Base-by-base conservation (phyloP, 1,140 invertebrate genomes). In the Drosophila trapezifrons region DNA sequence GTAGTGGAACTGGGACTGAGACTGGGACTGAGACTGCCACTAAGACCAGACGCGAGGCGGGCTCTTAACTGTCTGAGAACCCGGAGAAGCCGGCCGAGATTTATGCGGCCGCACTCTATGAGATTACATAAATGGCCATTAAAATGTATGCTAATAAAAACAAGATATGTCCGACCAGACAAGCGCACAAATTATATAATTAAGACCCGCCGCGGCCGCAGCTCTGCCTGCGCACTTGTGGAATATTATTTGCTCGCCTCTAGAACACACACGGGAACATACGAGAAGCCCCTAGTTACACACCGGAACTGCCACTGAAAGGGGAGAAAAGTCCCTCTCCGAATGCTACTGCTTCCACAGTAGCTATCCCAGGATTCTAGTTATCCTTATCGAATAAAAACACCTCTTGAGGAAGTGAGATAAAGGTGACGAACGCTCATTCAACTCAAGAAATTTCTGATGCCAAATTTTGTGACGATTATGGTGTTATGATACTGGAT, bases 121-220 rank as follows among this genome's bases (percentile, higher is more conserved):
- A 76, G 80, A 87, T 86, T 87, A 89, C 79, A 86, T 86, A 87
- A 86, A 89, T 71, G 83, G 62, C 67, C 79, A 86, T 86, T 83
- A 86, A 86, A 89, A 67, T 76, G 84, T 89, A 75, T 87, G 83
- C 77, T 86, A 87, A 86, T 86, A 86, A 87, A 86, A 71, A 71
- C 74, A 78, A 77, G 75, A 77, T 76, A 76, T 60, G 35, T 56
- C 49, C 55, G 8, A 12, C 38, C 37, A 66, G 55, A 77, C 64
- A 77, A 62, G 55, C 49, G 38, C 76, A 67, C 82, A 81, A 72
- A 87, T 87, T 87, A 87, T 87, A 79, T 79, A 86, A 86, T 87
- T 86, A 87, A 71, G 67, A 46, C 27, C 15, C 60, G 3, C 22
- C 47, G 15, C 56, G 5, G 17, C 29, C n/a, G n/a, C n/a, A n/a